phyloP scores from a whole-genome alignment of 2,888 invertebrate genomes.

The Habrosyne pyritoides region DNA sequence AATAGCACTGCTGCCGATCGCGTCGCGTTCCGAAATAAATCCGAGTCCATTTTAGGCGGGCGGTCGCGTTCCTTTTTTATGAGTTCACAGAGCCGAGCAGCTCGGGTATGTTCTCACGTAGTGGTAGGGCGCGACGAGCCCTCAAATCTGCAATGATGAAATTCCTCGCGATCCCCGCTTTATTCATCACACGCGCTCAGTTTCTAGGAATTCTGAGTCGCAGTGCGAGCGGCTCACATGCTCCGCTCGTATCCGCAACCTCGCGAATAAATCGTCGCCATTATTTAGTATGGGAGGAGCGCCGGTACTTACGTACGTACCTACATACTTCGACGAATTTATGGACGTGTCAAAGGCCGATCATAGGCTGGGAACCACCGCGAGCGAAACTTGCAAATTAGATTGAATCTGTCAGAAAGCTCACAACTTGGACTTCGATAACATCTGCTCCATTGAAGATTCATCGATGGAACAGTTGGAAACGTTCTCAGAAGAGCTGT shows the following conservation, averaged over 20 bases:
- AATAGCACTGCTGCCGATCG: constrained; percentile 30
- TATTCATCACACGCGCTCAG: constrained; percentile 79
- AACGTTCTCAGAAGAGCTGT: constrained; percentile 22
- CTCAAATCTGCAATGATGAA: constrained; percentile 78
- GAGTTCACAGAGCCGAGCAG: constrained; percentile 37
- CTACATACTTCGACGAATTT: constrained; percentile 65
- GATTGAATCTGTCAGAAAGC: constrained; percentile 40
- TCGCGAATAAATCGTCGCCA: constrained; percentile 70
- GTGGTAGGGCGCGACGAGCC: constrained; percentile 56
- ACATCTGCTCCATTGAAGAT: neutral
- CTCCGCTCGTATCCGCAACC: constrained; percentile 63
- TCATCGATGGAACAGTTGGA: constrained; percentile 17
- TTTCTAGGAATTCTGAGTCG: constrained; percentile 75
- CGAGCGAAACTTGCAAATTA: constrained; percentile 49
- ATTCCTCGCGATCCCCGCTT: constrained; percentile 71
- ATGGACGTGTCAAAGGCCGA: constrained; percentile 69
- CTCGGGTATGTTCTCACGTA: constrained; percentile 65
- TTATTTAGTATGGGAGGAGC: constrained; percentile 75
- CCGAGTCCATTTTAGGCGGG: constrained; percentile 41
- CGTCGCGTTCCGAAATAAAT: constrained; percentile 50
- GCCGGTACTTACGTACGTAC: constrained; percentile 61
- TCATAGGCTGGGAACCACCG: constrained; percentile 63
- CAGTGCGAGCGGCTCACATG: constrained; percentile 60
- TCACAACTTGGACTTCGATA: constrained; percentile 13
- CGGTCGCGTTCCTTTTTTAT: constrained; percentile 61